Percentiles rank a stretch among this genome's conserved stretches.
phyloP scores from a whole-genome alignment of 2,113 vertebrate genomes.

The Balaeniceps rex region DNA sequence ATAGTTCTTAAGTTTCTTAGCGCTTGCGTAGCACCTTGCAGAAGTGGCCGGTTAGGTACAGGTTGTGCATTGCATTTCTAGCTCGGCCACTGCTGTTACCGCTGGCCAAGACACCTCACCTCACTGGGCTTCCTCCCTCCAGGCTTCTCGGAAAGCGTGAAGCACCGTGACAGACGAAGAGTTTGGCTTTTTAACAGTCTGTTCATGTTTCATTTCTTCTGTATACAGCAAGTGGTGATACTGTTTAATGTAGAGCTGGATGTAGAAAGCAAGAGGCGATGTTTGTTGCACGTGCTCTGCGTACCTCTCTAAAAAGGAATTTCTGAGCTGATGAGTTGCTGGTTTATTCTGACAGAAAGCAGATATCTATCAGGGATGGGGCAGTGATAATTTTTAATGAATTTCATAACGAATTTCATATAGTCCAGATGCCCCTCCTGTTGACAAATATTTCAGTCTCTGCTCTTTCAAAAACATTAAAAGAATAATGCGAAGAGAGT shows the following conservation, averaged over 20 bases:
- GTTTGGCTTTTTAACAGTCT: not conserved
- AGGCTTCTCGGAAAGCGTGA: not conserved
- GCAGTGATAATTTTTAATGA: not conserved
- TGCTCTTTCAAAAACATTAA: not conserved
- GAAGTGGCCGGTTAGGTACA: not conserved
- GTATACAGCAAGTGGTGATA: not conserved
- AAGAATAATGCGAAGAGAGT: not conserved
- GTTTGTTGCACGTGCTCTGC: rapidly evolving
- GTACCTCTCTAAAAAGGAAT: not conserved
- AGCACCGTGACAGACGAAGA: not conserved
- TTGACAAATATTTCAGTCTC: not conserved
- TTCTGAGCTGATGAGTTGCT: not conserved
- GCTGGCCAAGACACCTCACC: not conserved
- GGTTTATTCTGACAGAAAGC: not conserved
- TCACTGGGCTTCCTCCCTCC: not conserved
- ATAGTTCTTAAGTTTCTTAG: not conserved
- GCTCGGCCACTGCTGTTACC: not conserved
- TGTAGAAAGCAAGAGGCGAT: not conserved
- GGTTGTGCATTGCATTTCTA: not conserved
- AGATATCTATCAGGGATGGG: not conserved
- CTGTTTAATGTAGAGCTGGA: not conserved
- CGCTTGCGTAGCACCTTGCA: not conserved
- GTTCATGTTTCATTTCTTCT: not conserved
- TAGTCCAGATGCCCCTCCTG: not conserved
- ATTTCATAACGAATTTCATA: not conserved